phyloP scores from a whole-genome alignment of 2,113 vertebrate species.

The Phainopepla nitens region DNA sequence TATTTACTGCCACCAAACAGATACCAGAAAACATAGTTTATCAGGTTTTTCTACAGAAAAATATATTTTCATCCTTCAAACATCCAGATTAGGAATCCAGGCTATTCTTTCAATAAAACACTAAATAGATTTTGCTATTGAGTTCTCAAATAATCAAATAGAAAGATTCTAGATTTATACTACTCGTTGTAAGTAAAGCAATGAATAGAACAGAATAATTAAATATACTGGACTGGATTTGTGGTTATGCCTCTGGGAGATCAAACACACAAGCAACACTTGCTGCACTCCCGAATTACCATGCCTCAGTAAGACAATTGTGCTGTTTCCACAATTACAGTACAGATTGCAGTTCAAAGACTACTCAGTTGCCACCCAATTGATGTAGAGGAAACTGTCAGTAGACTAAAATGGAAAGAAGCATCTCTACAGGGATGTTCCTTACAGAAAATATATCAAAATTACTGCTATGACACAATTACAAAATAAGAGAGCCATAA shows the following conservation, averaged over 20 bases:
- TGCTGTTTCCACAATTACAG: background rate
- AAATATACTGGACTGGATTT: background rate
- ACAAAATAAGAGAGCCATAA: background rate
- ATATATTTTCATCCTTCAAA: background rate
- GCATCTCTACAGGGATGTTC: background rate
- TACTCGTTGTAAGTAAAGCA: background rate
- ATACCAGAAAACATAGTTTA: background rate
- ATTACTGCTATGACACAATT: background rate
- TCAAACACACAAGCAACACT: background rate
- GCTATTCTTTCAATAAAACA: background rate
- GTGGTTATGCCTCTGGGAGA: background rate
- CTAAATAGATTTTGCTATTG: background rate
- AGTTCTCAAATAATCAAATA: background rate
- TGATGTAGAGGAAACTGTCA: background rate
- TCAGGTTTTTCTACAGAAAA: background rate
- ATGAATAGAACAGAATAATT: background rate
- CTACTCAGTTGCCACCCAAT: background rate
- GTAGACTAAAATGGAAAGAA: background rate
- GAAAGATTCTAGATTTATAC: background rate
- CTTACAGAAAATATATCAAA: background rate
- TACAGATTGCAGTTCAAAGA: background rate
- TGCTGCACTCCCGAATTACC: background rate
- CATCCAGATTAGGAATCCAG: background rate
- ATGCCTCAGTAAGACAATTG: background rate
- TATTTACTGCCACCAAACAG: background rate